Evolutionary conservation across 2,113 vertebrate species (phyloP).

Genomic region (Ctenodactylus gundi): DNA sequence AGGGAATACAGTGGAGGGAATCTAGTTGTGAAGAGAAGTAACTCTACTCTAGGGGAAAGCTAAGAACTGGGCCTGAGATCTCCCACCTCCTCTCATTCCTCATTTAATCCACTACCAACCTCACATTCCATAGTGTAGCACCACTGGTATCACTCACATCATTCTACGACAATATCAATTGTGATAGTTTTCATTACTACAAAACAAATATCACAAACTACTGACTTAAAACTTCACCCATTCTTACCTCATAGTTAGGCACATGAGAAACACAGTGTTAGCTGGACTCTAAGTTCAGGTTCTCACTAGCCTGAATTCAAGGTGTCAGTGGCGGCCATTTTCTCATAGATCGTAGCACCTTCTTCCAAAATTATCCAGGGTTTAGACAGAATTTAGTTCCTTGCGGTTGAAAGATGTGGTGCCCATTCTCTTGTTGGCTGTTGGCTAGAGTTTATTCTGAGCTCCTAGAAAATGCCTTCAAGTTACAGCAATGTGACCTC

Average conservation of each 20-base stretch:
- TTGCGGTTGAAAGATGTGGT: neutral
- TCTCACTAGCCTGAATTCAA: neutral
- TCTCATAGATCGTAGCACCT: neutral
- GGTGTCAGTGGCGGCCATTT: neutral
- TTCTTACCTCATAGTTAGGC: neutral
- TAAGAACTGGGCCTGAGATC: neutral
- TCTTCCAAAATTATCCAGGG: neutral
- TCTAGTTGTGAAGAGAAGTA: neutral
- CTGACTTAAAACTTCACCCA: neutral
- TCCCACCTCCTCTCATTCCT: neutral
- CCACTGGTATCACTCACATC: neutral
- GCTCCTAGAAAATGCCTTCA: neutral
- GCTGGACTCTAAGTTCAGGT: neutral
- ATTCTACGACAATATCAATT: neutral
- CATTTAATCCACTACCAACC: neutral
- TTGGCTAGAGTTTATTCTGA: neutral
- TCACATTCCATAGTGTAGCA: neutral
- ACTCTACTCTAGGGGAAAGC: neutral
- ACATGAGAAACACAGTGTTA: neutral
- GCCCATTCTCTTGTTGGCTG: neutral
- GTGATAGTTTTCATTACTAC: neutral
- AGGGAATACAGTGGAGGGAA: neutral
- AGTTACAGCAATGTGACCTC: neutral
- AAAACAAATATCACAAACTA: neutral
- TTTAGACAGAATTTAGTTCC: neutral